Percentiles rank a stretch among this genome's conserved stretches.
These are phyloP conservation scores for Trogon surrucura DNA, from an alignment of 2,113 vertebrate genomes.

Conservation along the genomic window DNA sequence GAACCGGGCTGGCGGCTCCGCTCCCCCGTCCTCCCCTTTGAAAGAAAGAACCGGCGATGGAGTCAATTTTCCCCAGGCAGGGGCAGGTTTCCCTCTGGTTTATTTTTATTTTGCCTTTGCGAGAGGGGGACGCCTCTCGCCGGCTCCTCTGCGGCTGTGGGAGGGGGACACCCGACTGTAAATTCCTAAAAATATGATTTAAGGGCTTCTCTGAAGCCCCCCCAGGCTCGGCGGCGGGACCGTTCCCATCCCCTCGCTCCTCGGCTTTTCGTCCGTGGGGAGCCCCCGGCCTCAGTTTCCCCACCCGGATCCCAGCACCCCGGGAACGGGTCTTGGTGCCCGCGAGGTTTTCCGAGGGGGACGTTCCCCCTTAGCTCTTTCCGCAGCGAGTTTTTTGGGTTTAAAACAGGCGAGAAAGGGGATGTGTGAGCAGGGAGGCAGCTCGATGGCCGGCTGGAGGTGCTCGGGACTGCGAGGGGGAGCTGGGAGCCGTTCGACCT, in stretches of 20 bases:
- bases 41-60: not conserved
- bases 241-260: not conserved
- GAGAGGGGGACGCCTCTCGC: not conserved
- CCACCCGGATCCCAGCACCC: fast-evolving
- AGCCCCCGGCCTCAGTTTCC: not conserved
- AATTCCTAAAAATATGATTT: slow-evolving; percentile 4
- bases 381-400: not conserved
- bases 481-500: not conserved
- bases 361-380: not conserved
- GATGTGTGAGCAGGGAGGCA: not conserved
- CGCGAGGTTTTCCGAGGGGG: fast-evolving
- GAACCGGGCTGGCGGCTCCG: not conserved
- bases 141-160: not conserved
- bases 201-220: not conserved
- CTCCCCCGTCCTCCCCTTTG: not conserved
- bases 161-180: not conserved
- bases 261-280: not conserved
- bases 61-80: not conserved
- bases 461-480: not conserved
- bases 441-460: no score
- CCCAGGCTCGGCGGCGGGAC: not conserved
- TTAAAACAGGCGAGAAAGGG: fast-evolving
- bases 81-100: not conserved
- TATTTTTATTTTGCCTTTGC: not conserved
- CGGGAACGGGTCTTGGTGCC: fast-evolving